Evolutionary conservation across 2,888 invertebrate genomes (phyloP), one percentile per base, ranked within the genome.

Genomic region (Colletes collaris): DNA sequence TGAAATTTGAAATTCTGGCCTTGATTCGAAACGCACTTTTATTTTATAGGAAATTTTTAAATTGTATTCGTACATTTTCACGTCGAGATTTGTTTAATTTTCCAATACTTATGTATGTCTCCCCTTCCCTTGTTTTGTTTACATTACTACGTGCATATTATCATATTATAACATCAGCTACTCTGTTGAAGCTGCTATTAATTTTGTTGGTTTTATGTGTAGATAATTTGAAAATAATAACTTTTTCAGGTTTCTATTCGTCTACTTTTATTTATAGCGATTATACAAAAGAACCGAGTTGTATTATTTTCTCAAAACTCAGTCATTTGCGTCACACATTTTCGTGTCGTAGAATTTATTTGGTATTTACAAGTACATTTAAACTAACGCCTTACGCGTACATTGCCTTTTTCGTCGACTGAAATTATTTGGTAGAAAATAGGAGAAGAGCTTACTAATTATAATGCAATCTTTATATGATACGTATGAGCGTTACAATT

Each of bases 211-310:
- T 13, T 1, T 10, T 35, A 19, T 35, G n/a, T 4, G 4, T 55
- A 0, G 16, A 40, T 11, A n/a, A 10, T 44, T 49, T 11, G 10
- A 65, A 49, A 37, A 62, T 6, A 56, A 8, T 13, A 3, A 13
- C 11, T 11, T 10, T 10, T n/a, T 44, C n/a, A 1, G 10, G 40
- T 16, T 56, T 35, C 19, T n/a, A 46, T 13, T 8, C 35, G 60
- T 59, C 64, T 65, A 76, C 13, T 6, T 70, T 76, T 70, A 70
- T 79, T 79, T 76, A 66, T 77, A 66, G 40, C 27, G 56, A 40
- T 66, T 76, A 77, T 79, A 79, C 79, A 79, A 77, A 77, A 76
- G 56, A 67, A 66, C 7, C 16, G 11, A 10, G 75, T 46, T 10
- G 8, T n/a, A 46, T 56, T 56, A 5, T 52, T 13, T n/a, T 5